Evolutionary conservation across 2,113 vertebrate species (phyloP), one percentile per base, ranked within the genome.

Genomic region (Greenwoodochromis staneri): DNA sequence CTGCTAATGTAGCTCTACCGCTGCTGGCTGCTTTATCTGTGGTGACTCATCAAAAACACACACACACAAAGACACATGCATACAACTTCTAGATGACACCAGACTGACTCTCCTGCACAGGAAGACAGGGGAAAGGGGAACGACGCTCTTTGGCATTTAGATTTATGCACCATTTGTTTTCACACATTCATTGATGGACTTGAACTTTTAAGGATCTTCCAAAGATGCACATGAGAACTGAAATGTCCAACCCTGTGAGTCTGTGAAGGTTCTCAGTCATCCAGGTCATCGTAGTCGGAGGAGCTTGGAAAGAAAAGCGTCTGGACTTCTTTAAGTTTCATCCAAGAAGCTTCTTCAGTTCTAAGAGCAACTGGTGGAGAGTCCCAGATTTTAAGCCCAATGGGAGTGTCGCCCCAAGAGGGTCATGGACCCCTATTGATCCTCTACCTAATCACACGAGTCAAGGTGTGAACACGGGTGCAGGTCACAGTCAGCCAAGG

Each of bases 21-120:
- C 89, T 90, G 88, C 81, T 45, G 81, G 87, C 83, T 90, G 83
- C 87, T 91, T 80, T 40, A 9, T 93, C 91, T 84, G 86, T 89
- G 93, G 87, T 93, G 93, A 93, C 92, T 95, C 95, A 93, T 93
- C 91, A 91, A 80, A 93, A 93, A 86, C 59, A 7, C 53, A 82
- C 83, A 87, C 14, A 89, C 14, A 76, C 7, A 47, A 19, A 89
- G 29, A 76, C n/a, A 24, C 17, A 10, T 13, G 71, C 12, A 45
- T 4, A 5, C 31, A 47, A 47, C 34, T 63, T 83, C 34, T 78
- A 85, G 84, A 90, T 45, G 85, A 91, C 54, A 87, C 87, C 82
- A 80, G 47, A 85, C 42, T 1, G 54, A 80, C 83, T 88, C 57
- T 85, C 88, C 61, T 49, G 80, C n/a, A 34, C 38, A 85, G 27